Percentiles rank a stretch among this genome's conserved stretches.
Evolutionary conservation across 2,797 vertebrate species (phyloP).

Genomic region (Lacerta agilis): DNA sequence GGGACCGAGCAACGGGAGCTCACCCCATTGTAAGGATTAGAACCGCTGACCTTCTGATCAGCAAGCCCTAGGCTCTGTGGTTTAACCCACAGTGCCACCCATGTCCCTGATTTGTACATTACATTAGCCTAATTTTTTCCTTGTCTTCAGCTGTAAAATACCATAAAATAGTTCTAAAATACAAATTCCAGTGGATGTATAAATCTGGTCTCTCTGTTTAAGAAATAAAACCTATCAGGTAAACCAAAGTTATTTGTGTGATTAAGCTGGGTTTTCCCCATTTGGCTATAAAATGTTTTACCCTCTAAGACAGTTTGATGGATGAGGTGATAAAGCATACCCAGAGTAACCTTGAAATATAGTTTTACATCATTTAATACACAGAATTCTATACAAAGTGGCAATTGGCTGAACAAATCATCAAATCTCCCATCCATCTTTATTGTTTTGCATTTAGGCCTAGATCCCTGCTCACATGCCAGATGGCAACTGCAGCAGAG

Average conservation of each 20-base stretch:
- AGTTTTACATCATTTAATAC: conserved; percentile 59
- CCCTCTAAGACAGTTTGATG: conserved; percentile 40
- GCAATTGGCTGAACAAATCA: conserved; percentile 33
- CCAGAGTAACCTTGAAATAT: conserved; percentile 51
- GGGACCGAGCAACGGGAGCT: no score
- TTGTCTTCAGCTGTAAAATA: not conserved
- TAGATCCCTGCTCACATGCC: conserved; percentile 53
- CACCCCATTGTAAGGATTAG: no score
- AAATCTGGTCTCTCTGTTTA: not conserved
- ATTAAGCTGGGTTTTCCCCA: not conserved
- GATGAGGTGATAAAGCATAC: conserved; percentile 36
- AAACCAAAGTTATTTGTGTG: conserved; percentile 26
- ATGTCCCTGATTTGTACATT: not conserved
- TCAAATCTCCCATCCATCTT: conserved; percentile 57
- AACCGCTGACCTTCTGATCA: no score
- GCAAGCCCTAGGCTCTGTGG: no score
- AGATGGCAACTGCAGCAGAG: conserved; percentile 65
- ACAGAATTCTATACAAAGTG: conserved; percentile 50
- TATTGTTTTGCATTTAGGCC: conserved; percentile 66
- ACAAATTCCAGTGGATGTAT: not conserved
- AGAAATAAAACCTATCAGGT: not conserved
- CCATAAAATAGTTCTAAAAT: not conserved
- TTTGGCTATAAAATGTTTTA: conserved; percentile 51
- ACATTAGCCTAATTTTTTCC: not conserved
- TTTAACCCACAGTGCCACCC: no score